Base-by-base conservation (phyloP, 2,113 vertebrate genomes). In the Odontophorus gujanensis region DNA sequence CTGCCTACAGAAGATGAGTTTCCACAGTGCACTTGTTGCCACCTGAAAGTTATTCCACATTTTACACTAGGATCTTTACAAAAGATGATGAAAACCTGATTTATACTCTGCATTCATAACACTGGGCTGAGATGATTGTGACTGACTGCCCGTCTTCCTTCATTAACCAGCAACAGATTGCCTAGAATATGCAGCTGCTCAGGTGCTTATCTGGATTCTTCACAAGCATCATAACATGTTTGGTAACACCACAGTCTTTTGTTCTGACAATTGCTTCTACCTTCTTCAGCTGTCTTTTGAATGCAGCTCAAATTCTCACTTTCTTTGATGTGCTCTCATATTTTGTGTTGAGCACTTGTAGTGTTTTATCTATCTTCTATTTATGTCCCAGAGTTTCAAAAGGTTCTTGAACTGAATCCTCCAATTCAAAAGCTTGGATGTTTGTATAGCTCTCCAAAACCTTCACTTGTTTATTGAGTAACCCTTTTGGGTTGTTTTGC, bases 121-220 rank as follows among this genome's bases (percentile, higher is more conserved):
- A 77, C 21, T 58, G 58, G 57, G 45, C 25, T 68, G 43, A 84
- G 73, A 72, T 84, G 11, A 77, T 42, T 84, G 79, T 71, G 93
- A 86, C 83, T 95, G 88, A 63, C 36, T 45, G 90, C 11, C 58
- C 3, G 6, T 75, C 42, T 88, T 89, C 55, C 51, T 78, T 87
- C 85, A 81, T 92, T 95, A 96, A 94, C 93, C 81, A 95, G 61
- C 7, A 57, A 63, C 87, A 96, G 79, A 96, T 96, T 96, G 93
- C 89, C 26, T 59, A 87, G 79, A 80, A 86, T 58, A 62, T 72
- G 36, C 83, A 95, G 91, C 79, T 96, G 93, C 68, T 95, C 26
- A 45, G 80, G 51, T 91, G 73, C 55, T 76, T 65, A 78, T 80
- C 79, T 97, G 92, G 93, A 95, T 83, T 91, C 30, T 18, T 57